Percentiles rank a stretch among this genome's conserved stretches.
These are phyloP conservation scores for Aphaenogaster rudis DNA, from an alignment of 1,140 invertebrate species.

Conservation along the genomic window DNA sequence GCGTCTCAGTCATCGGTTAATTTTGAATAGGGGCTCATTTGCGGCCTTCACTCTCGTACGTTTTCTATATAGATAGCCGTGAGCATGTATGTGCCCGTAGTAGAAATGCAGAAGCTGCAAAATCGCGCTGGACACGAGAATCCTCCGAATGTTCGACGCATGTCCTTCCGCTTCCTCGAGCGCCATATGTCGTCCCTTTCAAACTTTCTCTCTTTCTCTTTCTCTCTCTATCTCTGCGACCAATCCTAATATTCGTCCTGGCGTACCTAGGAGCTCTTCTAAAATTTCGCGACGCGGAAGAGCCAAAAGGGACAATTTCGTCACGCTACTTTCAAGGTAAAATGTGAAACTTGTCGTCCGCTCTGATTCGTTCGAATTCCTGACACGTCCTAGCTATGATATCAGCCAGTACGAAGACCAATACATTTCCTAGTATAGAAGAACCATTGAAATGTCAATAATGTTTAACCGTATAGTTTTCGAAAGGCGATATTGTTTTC, in stretches of 20 bases:
- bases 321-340: not conserved
- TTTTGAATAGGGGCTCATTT: conserved; percentile 81
- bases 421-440: not conserved
- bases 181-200: conserved; percentile 63
- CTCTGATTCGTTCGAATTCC: conserved; percentile 14
- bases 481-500: not conserved
- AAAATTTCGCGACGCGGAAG: conserved; percentile 58
- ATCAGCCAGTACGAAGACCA: not conserved
- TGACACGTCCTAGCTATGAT: conserved; percentile 14
- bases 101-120: conserved; percentile 38
- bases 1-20: conserved; percentile 71
- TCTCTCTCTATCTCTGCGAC: not conserved
- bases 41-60: conserved; percentile 33
- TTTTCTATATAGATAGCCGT: not conserved
- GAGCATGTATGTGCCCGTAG: too few species aligned
- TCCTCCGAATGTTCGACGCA: conserved; percentile 36
- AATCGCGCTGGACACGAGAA: conserved; percentile 41
- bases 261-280: conserved; percentile 29
- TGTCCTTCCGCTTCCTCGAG: conserved; percentile 64
- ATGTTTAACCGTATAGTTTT: not conserved
- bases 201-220: conserved; percentile 20
- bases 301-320: conserved; percentile 25
- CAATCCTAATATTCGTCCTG: conserved; percentile 34
- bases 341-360: conserved; percentile 34
- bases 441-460: conserved; percentile 23